These are phyloP conservation scores for Pseudotriccus pelzelni DNA, from an alignment of 2,797 vertebrate genomes.

Conservation along the genomic window DNA sequence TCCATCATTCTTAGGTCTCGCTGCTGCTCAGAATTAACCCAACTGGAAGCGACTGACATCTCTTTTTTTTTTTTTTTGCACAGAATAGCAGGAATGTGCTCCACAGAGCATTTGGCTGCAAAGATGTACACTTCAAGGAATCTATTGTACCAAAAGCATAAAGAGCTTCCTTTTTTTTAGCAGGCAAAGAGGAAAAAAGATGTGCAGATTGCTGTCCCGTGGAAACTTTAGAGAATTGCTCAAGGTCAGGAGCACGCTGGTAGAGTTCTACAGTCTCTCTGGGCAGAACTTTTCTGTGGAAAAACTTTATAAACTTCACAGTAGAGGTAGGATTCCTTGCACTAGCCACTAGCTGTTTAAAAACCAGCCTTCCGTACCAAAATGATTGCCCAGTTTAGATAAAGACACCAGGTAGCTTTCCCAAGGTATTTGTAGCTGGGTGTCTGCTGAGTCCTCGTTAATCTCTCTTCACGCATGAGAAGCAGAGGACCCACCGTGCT, in stretches of 20 bases:
- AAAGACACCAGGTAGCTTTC: neutral
- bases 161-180: neutral
- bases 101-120: neutral
- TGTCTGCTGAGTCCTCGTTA: neutral
- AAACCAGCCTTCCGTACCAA: neutral
- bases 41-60: neutral
- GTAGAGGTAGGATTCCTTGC: neutral
- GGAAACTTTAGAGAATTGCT: neutral
- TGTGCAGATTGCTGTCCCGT: neutral
- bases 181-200: neutral
- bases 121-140: neutral
- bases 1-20: neutral
- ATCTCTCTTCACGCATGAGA: neutral
- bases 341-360: neutral
- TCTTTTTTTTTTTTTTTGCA: neutral
- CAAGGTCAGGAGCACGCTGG: neutral
- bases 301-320: neutral
- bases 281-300: neutral
- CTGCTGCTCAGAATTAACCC: neutral
- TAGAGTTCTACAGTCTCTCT: neutral
- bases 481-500: neutral
- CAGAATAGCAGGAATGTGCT: neutral
- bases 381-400: neutral
- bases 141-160: neutral
- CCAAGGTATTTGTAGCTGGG: no score